phyloP scores from a whole-genome alignment of 2,888 invertebrate genomes.

The Myopa testacea region DNA sequence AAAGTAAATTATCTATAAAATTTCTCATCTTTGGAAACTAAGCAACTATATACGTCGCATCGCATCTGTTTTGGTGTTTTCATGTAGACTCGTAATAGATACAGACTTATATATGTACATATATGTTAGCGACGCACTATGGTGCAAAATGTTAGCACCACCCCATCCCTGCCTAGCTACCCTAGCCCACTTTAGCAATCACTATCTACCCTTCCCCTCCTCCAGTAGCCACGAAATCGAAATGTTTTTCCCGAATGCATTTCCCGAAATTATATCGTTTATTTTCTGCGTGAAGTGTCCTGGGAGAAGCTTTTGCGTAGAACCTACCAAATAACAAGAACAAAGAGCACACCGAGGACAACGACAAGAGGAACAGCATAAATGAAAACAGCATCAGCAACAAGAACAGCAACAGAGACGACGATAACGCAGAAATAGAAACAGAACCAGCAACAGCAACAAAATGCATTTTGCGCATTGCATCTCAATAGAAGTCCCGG shows the following conservation, averaged over 20 bases:
- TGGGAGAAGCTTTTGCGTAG: conserved; percentile 33
- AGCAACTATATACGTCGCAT: too few species aligned
- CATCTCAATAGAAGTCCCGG: conserved; percentile 40
- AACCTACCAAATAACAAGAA: conserved; percentile 14
- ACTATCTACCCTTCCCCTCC: background rate
- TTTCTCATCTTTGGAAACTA: too few species aligned
- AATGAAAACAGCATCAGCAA: background rate
- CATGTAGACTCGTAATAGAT: too few species aligned
- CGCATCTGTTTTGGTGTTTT: too few species aligned
- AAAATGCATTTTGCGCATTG: conserved; percentile 38
- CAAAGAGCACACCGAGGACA: background rate
- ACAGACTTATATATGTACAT: too few species aligned
- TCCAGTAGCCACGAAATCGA: background rate
- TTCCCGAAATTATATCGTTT: conserved; percentile 25
- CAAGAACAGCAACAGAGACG: background rate
- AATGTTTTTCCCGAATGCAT: conserved; percentile 7
- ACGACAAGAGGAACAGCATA: background rate
- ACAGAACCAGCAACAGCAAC: conserved; percentile 15
- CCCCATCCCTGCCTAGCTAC: background rate
- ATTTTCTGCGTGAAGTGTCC: conserved; percentile 16
- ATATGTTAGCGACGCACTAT: too few species aligned
- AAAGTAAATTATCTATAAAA: too few species aligned
- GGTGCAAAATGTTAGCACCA: too few species aligned
- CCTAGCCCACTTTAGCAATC: background rate
- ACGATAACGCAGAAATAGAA: background rate